phyloP scores from a whole-genome alignment of 2,797 vertebrate genomes.

The Macropus fuliginosus region DNA sequence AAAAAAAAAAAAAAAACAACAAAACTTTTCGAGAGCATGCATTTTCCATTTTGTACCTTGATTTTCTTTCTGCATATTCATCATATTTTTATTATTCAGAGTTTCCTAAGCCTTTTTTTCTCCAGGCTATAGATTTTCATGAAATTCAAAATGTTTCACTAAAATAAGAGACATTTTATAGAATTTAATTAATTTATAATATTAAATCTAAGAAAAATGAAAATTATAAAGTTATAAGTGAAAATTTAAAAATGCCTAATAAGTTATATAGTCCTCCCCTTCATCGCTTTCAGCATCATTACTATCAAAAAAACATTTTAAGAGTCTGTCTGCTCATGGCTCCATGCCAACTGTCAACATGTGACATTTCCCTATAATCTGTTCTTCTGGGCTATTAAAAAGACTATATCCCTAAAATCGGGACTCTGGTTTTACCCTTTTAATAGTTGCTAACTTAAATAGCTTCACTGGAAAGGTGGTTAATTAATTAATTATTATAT shows the following conservation, averaged over 20 bases:
- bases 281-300: not conserved
- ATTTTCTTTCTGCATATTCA: conserved; percentile 77
- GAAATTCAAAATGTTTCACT: conserved; percentile 76
- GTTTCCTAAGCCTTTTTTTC: conserved; percentile 70
- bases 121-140: conserved; percentile 73
- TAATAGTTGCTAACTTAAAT: not conserved
- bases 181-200: conserved; percentile 9
- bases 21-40: conserved; percentile 68
- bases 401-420: not conserved
- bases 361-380: conserved; percentile 12
- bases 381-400: not conserved
- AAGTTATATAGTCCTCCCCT: not conserved
- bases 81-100: conserved; percentile 78
- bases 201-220: conserved; percentile 74
- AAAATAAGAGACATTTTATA: conserved; percentile 66
- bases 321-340: conserved; percentile 19
- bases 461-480: not conserved
- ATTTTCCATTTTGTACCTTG: conserved; percentile 71
- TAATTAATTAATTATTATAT: not conserved
- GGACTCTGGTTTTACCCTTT: not conserved
- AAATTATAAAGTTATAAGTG: conserved; percentile 69
- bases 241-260: conserved; percentile 61
- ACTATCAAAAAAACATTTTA: conserved; percentile 22
- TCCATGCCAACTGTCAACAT: not conserved
- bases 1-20: not conserved